phyloP scores from a whole-genome alignment of 2,113 vertebrate genomes.

The Ciconia stormi region DNA sequence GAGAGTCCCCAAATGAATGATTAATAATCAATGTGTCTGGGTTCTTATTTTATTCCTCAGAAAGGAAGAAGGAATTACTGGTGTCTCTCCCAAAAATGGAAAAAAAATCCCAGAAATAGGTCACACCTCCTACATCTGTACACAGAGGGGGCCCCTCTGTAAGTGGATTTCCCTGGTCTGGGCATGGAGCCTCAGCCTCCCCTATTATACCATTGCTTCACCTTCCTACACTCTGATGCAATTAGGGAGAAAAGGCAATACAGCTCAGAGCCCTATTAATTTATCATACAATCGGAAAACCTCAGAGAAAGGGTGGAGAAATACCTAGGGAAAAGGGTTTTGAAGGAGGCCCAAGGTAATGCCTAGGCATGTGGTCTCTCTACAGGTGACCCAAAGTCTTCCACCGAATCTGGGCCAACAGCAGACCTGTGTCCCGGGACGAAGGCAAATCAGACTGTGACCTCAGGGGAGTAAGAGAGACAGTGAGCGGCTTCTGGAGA shows the following conservation, averaged over 20 bases:
- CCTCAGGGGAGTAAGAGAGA: background rate
- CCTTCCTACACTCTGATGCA: constrained; percentile 13
- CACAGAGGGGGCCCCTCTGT: background rate
- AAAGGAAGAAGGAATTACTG: constrained; percentile 70
- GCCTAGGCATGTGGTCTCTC: background rate
- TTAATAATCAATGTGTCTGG: constrained; percentile 81
- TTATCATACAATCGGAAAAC: constrained; percentile 17
- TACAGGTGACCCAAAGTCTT: background rate
- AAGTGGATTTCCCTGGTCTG: constrained; percentile 28
- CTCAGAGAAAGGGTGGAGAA: background rate
- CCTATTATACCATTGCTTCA: background rate
- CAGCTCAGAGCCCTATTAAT: background rate
- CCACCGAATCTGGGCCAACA: background rate
- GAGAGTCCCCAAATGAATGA: constrained; percentile 72
- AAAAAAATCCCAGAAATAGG: constrained; percentile 59
- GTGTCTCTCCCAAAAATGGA: constrained; percentile 65
- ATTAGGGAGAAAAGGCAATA: constrained; percentile 38
- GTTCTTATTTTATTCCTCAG: constrained; percentile 69
- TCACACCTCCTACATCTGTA: background rate
- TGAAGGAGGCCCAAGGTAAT: background rate
- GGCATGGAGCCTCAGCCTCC: background rate
- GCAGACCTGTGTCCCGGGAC: background rate
- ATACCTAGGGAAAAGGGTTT: background rate
- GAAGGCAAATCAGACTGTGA: background rate
- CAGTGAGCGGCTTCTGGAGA: constrained; percentile 15